Evolutionary conservation across 2,797 vertebrate genomes (phyloP), one percentile per base, ranked within the genome.

Genomic region (Parambassis ranga): DNA sequence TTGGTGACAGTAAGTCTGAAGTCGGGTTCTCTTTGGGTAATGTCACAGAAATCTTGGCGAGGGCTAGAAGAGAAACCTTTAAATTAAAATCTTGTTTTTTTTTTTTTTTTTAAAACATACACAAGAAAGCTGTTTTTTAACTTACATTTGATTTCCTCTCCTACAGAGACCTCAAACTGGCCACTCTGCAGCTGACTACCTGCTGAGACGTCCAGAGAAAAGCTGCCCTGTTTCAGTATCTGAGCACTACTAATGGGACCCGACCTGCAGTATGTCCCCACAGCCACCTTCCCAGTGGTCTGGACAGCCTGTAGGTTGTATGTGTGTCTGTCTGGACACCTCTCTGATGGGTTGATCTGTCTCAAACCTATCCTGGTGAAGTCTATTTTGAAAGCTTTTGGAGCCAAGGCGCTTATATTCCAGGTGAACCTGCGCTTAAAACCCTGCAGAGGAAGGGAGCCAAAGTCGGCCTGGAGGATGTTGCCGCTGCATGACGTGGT

Each of bases 351-450:
- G 10, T 35, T 48, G 2, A 96, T 83, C 89, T 97, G 96, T 32
- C 74, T 90, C 44, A 97, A 73, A 59, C 92, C 93, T 0, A 64
- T 67, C 0, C 7, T 7, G 23, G 79, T 72, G 62, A 98, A 96
- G 44, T 89, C 87, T 52, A 97, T 77, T 28, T 83, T 88, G 1
- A 96, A 75, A 0, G 83, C 69, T 15, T 59, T 68, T 0, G 5
- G 51, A 0, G 2, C 4, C 0, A 55, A 5, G 3, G 81, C 64
- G 44, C 53, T 90, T 71, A 96, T 78, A 0, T 92, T 89, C 96
- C 96, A 98, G 71, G 56, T 78, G 68, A 93, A 96, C 4, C 82
- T 95, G 60, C 91, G 95, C 65, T 92, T 91, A 73, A 96, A 94
- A 22, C 37, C 46, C 59, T 85, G 75, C 5, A 89, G 49, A 11